A percentile compares a stretch with the other conserved stretches of the same genome.
Conservation (phyloP, 53 echinoderm and acorn worm genomes). For the Temnopleurus reevesii region DNA sequence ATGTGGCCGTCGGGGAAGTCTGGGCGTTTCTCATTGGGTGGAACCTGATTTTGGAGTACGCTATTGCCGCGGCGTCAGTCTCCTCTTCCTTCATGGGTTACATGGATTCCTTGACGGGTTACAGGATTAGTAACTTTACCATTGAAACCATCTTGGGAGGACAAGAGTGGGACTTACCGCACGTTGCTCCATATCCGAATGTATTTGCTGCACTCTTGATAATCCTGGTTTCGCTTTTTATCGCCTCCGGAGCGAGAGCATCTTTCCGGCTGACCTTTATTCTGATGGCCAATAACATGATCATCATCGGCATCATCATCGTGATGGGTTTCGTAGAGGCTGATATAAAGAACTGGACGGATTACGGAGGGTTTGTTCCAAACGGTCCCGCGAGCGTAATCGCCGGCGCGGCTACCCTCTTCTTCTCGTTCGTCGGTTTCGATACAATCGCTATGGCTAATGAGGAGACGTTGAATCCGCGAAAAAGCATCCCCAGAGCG, state of each 20-base stretch:
- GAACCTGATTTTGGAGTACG: conserved; percentile 83
- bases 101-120: conserved; percentile 68
- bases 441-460: conserved; percentile 71
- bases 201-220: conserved; percentile 55
- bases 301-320: conserved; percentile 2
- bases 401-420: conserved; percentile 69
- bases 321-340: conserved; percentile 16
- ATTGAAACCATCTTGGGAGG: conserved; percentile 67
- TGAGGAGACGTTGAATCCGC: conserved; percentile 70
- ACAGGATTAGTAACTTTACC: conserved; percentile 66
- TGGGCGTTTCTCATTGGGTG: conserved; percentile 87
- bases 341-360: conserved; percentile 47
- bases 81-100: conserved; percentile 81
- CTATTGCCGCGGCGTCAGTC: conserved; percentile 69
- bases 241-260: conserved; percentile 59
- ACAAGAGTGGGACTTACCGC: conserved; percentile 24
- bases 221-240: conserved; percentile 39
- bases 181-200: conserved; percentile 70
- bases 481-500: conserved; percentile 68
- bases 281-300: not conserved
- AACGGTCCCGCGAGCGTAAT: conserved; percentile 64
- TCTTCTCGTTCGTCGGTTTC: conserved; percentile 76
- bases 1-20: conserved; percentile 74
- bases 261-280: conserved; percentile 58
- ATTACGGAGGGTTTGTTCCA: conserved; percentile 65